These are phyloP conservation scores for Cyprinella venusta DNA, from an alignment of 2,797 vertebrate genomes.

Conservation along the genomic window DNA sequence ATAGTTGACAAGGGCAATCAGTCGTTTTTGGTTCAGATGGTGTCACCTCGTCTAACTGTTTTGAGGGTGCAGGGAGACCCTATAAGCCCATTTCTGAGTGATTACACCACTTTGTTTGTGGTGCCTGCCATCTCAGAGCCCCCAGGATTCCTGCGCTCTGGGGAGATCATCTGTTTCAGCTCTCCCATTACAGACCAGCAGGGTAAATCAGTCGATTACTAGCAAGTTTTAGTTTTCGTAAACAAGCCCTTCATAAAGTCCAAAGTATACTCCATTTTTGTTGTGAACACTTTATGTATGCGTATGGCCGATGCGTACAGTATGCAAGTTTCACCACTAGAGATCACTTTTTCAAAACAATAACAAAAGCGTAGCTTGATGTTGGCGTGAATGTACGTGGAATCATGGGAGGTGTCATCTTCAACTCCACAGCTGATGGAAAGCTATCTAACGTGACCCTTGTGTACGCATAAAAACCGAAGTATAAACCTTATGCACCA, in stretches of 20 bases:
- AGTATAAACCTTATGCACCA: too few relatives aligned
- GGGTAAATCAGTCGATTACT: conserved; percentile 59
- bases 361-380: too few relatives aligned
- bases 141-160: conserved; percentile 55
- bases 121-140: conserved; percentile 72
- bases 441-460: neutral
- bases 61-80: conserved; percentile 69
- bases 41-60: conserved; percentile 72
- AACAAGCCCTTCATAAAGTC: neutral
- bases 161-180: conserved; percentile 77
- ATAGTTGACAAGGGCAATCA: conserved; percentile 69
- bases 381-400: too few relatives aligned
- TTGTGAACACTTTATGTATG: neutral
- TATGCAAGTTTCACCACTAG: too few relatives aligned
- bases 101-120: conserved; percentile 73
- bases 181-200: conserved; percentile 67
- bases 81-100: conserved; percentile 72
- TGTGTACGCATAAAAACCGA: too few relatives aligned
- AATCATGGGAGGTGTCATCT: too few relatives aligned
- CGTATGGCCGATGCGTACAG: neutral
- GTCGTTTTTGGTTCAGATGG: conserved; percentile 70
- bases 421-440: too few relatives aligned
- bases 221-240: too few relatives aligned
- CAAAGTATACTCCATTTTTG: neutral
- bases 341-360: too few relatives aligned